A percentile compares a stretch with the other conserved stretches of the same genome.
These are phyloP conservation scores for Tetrax tetrax DNA, from an alignment of 2,113 vertebrate genomes.

Conservation along the genomic window DNA sequence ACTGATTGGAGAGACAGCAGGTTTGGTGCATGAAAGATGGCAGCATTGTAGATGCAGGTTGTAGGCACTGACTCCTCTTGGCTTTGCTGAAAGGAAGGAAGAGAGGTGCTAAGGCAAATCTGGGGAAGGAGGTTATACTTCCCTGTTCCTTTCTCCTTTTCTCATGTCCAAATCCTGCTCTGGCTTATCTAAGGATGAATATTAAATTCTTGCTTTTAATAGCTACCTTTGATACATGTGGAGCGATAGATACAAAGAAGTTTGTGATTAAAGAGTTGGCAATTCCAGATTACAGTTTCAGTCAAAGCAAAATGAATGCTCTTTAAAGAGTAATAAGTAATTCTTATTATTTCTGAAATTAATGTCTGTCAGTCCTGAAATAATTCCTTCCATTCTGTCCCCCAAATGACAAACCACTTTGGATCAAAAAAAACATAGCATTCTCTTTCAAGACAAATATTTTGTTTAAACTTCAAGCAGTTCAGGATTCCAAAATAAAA, in stretches of 20 bases:
- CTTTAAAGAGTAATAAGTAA: background rate
- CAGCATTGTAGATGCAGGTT: background rate
- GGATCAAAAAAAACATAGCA: background rate
- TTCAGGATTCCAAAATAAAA: background rate
- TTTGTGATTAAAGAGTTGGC: background rate
- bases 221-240: background rate
- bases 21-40: background rate
- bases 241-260: accelerated
- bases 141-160: background rate
- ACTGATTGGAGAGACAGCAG: constrained; percentile 9
- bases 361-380: background rate
- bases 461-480: background rate
- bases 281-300: background rate
- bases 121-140: accelerated
- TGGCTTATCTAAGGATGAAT: background rate
- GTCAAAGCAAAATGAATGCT: background rate
- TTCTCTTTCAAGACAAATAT: background rate
- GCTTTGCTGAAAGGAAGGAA: background rate
- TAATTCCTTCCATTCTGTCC: background rate
- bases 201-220: background rate
- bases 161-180: background rate
- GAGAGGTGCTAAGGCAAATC: background rate
- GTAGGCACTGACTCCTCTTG: background rate
- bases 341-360: background rate
- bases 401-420: background rate